Evolutionary conservation across 1,140 invertebrate genomes (phyloP), one percentile per base, ranked within the genome.

Genomic region (Riptortus pedestris): DNA sequence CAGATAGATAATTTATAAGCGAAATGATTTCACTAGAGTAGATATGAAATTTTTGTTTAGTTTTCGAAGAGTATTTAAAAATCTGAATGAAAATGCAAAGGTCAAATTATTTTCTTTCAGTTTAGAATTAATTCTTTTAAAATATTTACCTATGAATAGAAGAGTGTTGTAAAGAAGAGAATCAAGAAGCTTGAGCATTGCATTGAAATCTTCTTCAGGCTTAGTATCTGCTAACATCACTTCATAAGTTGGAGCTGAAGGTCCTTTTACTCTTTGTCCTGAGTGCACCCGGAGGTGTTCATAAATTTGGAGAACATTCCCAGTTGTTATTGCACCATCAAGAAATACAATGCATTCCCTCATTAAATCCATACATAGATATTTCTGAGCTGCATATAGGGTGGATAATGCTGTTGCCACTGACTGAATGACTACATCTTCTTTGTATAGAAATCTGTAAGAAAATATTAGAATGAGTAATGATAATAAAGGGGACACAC

Each of bases 341-440:
- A 88, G 74, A 60, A 81, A 84, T 9, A 77, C 72, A 2, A 84
- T 79, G 61, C 85, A 85, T 12, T 80, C 72, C 52, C 78, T 73
- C 16, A 81, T 80, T 11, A 88, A 74, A 29, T 78, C 80, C 1
- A 79, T 77, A 63, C 85, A 84, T 3, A 85, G 73, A 67, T 86
- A 87, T 65, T 85, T 82, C 69, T 85, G 81, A 5, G 84, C 82
- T 0, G 81, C 82, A 68, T 85, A 80, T 0, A 87, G 76, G 0
- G 85, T 82, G 7, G 77, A 76, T 18, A 86, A 73, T 11, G 84
- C 83, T 0, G 83, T 83, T 0, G 75, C 74, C 1, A 85, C 80
- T 0, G 83, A 81, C 60, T 82, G 79, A 27, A 87, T 77, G 29
- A 79, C 75, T 7, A 84, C 79, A 0, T 80, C 76, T 47, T 85